Evolutionary conservation across 1,140 invertebrate genomes (phyloP).

Genomic region (Zaprionus taronus): DNA sequence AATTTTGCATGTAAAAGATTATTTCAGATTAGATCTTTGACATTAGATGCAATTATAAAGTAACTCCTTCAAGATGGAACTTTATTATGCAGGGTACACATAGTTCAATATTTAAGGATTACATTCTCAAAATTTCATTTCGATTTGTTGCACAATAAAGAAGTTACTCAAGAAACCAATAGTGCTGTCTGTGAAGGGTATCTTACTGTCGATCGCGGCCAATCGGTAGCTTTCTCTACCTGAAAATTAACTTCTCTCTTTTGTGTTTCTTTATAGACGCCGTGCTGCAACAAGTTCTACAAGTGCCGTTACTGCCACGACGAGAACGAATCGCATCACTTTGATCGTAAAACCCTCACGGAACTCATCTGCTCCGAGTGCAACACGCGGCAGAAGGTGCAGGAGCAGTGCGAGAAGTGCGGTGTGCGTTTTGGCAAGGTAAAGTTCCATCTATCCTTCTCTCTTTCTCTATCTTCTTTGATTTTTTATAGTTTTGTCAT

Average conservation of each 20-base stretch:
- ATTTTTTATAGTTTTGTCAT: neutral
- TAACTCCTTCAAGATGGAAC: too few relatives aligned
- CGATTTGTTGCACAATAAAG: too few relatives aligned
- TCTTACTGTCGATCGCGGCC: neutral
- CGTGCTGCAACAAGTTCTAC: slow-evolving; percentile 94
- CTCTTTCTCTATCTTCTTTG: neutral
- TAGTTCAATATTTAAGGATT: too few relatives aligned
- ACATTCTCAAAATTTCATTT: too few relatives aligned
- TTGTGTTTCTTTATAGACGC: slow-evolving; percentile 87
- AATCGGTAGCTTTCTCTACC: neutral
- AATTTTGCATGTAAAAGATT: too few relatives aligned
- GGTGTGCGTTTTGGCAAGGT: slow-evolving; percentile 91
- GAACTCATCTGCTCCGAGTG: slow-evolving; percentile 93
- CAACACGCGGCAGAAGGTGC: slow-evolving; percentile 91
- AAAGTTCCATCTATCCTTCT: slow-evolving; percentile 27
- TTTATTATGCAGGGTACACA: too few relatives aligned
- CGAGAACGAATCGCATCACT: slow-evolving; percentile 92
- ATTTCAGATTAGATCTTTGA: too few relatives aligned
- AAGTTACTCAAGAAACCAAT: neutral
- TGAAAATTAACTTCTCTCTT: slow-evolving; percentile 6
- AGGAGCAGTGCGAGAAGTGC: slow-evolving; percentile 90
- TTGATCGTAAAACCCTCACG: slow-evolving; percentile 92
- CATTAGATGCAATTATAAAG: too few relatives aligned
- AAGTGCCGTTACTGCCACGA: slow-evolving; percentile 95
- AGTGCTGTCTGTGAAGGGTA: neutral